phyloP scores from a whole-genome alignment of 1,140 invertebrate genomes.

The Cotesia vestalis region DNA sequence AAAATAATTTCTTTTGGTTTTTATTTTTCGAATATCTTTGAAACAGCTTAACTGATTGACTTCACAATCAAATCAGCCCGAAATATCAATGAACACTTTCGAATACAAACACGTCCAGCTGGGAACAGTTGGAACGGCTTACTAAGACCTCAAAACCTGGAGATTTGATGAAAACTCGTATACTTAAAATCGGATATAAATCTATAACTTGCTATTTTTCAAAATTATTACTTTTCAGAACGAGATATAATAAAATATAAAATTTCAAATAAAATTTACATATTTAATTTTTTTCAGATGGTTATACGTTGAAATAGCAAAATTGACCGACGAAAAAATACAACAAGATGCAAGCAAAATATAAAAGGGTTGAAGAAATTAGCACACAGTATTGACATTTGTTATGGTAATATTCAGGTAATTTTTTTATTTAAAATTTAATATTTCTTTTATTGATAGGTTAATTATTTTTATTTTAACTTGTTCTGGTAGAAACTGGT shows the following conservation, averaged over 20 bases:
- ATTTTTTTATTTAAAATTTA: conserved; percentile 37
- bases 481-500: conserved; percentile 77
- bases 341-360: conserved; percentile 83
- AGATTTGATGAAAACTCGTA: no score
- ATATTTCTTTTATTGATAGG: conserved; percentile 20
- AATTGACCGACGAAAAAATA: conserved; percentile 83
- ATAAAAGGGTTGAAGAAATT: conserved; percentile 94
- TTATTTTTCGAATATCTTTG: no score
- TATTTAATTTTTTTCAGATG: conserved; percentile 63
- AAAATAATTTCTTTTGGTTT: no score
- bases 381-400: conserved; percentile 90
- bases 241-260: neutral
- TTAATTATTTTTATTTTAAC: conserved; percentile 30
- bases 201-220: no score
- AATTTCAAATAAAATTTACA: conserved; percentile 20
- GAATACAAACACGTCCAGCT: no score
- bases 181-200: no score
- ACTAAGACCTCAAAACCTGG: no score
- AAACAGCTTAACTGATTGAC: no score
- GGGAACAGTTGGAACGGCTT: no score
- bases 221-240: no score
- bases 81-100: no score
- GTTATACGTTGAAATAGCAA: conserved; percentile 86
- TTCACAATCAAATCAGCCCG: no score
- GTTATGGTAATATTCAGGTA: conserved; percentile 84